Conservation (phyloP, 2,888 invertebrate species). For the Apodemia zela region DNA sequence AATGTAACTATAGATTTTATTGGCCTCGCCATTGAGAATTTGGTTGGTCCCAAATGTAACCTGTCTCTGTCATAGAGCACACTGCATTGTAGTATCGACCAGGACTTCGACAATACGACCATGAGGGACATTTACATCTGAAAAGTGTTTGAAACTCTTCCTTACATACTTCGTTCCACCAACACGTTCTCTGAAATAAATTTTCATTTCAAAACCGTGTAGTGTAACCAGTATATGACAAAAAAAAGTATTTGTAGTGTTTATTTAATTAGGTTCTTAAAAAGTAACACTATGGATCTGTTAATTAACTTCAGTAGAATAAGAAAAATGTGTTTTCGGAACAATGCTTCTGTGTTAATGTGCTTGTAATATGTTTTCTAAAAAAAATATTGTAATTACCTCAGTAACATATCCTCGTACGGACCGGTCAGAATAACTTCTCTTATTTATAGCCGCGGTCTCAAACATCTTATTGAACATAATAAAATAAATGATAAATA, state of each 20-base stretch:
- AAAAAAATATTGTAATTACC: constrained; percentile 65
- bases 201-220: constrained; percentile 11
- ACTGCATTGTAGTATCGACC: constrained; percentile 94
- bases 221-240: constrained; percentile 1
- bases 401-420: constrained; percentile 91
- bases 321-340: no score
- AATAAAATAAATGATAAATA: constrained; percentile 52
- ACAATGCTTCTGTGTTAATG: no score
- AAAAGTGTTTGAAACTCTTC: constrained; percentile 91
- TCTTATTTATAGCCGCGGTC: constrained; percentile 73
- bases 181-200: constrained; percentile 88
- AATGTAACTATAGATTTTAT: constrained; percentile 33
- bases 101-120: constrained; percentile 93
- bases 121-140: constrained; percentile 90
- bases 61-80: constrained; percentile 94
- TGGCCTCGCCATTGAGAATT: constrained; percentile 70
- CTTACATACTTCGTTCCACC: constrained; percentile 97
- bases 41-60: constrained; percentile 94
- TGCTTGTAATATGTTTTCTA: no score
- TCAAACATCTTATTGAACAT: constrained; percentile 56
- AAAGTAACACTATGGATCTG: no score
- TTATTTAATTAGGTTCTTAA: no score
- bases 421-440: constrained; percentile 90
- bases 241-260: not conserved
- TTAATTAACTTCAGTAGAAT: no score